These are phyloP conservation scores for Yoshiicerus persimilis DNA, from an alignment of 1,140 invertebrate genomes.

Conservation along the genomic window DNA sequence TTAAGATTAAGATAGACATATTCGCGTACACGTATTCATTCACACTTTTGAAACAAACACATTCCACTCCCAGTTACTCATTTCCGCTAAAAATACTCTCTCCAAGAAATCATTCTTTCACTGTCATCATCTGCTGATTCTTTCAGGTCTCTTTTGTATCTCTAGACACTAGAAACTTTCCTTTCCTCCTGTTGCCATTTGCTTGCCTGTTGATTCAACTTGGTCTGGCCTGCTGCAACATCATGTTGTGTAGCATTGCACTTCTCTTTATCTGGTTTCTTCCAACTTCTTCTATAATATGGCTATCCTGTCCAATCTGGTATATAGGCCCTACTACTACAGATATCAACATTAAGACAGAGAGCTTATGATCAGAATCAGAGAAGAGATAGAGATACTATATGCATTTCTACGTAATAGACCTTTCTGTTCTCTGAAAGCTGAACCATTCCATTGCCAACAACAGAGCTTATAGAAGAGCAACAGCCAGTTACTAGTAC, in stretches of 20 bases:
- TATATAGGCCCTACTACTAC: background rate
- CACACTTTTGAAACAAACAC: background rate
- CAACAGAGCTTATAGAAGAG: background rate
- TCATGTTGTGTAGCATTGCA: background rate
- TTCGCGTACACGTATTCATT: background rate
- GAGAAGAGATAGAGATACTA: too few relatives aligned
- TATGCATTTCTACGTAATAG: background rate
- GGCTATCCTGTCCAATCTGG: background rate
- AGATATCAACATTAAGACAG: background rate
- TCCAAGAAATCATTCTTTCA: conserved; percentile 11
- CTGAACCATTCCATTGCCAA: background rate
- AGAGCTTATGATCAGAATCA: background rate
- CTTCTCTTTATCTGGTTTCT: background rate
- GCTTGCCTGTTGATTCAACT: background rate
- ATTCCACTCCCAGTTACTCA: background rate
- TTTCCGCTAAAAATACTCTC: conserved; percentile 19
- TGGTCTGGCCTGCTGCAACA: background rate
- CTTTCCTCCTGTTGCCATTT: conserved; percentile 6
- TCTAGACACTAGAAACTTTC: background rate
- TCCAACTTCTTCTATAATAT: too few relatives aligned
- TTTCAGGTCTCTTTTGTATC: background rate
- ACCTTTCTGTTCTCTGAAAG: conserved; percentile 5
- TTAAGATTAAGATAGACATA: background rate
- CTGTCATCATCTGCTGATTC: background rate
- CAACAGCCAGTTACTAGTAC: background rate